Conservation (phyloP, 2,113 vertebrate species). For the Microtus ochrogaster region DNA sequence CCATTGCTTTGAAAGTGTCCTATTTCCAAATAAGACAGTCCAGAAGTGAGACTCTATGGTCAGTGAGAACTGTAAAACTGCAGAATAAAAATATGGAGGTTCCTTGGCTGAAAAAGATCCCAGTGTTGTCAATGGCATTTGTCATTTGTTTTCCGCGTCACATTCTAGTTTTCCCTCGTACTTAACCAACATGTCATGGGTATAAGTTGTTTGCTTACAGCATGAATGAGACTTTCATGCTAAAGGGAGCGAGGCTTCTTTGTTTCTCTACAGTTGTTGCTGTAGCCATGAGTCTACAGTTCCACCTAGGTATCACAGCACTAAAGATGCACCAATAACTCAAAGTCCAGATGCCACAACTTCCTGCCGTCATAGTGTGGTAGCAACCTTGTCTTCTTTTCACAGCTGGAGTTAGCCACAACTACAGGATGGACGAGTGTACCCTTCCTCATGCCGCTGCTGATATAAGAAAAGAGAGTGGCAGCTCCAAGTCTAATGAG, state of each 20-base stretch:
- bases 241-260: not conserved
- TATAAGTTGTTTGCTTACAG: not conserved
- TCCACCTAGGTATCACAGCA: not conserved
- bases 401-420: no score
- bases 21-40: not conserved
- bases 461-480: not conserved
- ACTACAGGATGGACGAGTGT: no score
- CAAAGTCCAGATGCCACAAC: no score
- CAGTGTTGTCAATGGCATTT: not conserved
- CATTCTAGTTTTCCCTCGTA: not conserved
- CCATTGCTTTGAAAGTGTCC: not conserved
- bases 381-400: no score
- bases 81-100: not conserved
- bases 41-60: no score
- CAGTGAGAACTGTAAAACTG: not conserved
- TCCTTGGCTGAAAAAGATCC: not conserved
- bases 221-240: not conserved
- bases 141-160: not conserved
- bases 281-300: not conserved
- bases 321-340: not conserved
- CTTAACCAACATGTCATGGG: not conserved
- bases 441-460: no score
- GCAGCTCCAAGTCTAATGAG: not conserved
- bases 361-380: accelerated
- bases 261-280: not conserved